Evolutionary conservation across 1,140 invertebrate species (phyloP).

Genomic region (Saxidomus purpurata): DNA sequence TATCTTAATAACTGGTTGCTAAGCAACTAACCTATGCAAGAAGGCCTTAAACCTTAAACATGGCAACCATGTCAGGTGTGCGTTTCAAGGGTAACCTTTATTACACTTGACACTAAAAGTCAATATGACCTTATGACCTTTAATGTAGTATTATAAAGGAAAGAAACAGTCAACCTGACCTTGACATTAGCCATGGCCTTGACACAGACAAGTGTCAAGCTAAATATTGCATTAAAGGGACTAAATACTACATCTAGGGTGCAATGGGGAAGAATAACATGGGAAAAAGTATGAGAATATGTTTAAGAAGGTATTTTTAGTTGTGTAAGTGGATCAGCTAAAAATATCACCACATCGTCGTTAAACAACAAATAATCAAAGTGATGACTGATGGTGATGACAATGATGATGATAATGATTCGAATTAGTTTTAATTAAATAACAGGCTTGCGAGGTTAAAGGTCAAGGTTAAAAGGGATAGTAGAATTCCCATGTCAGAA

Average conservation of each 20-base stretch:
- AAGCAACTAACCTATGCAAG: not conserved
- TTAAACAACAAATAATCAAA: conserved; percentile 18
- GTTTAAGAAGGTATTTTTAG: not conserved
- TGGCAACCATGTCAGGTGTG: not conserved
- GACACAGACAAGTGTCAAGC: not conserved
- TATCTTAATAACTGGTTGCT: not conserved
- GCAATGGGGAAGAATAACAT: conserved; percentile 15
- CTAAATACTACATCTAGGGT: conserved; percentile 48
- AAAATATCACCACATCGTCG: conserved; percentile 58
- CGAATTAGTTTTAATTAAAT: not conserved
- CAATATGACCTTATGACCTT: too few species aligned
- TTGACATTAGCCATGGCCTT: not conserved
- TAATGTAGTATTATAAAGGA: not conserved
- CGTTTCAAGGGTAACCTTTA: too few species aligned
- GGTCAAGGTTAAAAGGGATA: not conserved
- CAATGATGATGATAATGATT: conserved; percentile 46
- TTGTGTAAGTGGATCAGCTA: not conserved
- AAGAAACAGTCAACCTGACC: not conserved
- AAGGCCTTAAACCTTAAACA: not conserved
- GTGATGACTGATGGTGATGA: conserved; percentile 57
- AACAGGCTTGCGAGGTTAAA: not conserved
- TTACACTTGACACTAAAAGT: too few species aligned
- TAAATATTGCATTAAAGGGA: too few species aligned
- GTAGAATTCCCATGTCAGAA: conserved; percentile 4
- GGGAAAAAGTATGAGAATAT: not conserved